phyloP scores from a whole-genome alignment of 2,888 invertebrate genomes.

The Lepidocyrtoides sp. region DNA sequence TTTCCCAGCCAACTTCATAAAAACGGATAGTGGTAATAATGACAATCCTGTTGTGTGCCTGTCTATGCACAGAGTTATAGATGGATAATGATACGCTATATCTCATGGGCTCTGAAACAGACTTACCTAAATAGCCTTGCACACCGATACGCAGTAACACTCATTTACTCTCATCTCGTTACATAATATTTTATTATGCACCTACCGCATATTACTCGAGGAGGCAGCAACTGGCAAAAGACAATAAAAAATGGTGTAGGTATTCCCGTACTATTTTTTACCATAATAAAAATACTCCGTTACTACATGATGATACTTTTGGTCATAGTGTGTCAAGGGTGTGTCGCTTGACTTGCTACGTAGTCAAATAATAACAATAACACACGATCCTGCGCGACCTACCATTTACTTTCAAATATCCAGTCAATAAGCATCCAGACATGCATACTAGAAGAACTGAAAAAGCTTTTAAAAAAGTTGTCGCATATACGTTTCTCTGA shows the following conservation, averaged over 20 bases:
- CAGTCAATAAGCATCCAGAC: conserved; percentile 10
- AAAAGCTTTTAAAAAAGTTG: not conserved
- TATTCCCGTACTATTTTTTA: not conserved
- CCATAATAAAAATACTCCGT: not conserved
- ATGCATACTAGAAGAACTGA: not conserved
- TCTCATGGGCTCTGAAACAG: too few relatives aligned
- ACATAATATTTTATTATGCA: not conserved
- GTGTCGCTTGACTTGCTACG: not conserved
- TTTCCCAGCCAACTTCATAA: conserved; percentile 27
- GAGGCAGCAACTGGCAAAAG: conserved; percentile 17
- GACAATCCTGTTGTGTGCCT: not conserved
- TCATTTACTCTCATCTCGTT: not conserved
- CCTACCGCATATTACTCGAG: not conserved
- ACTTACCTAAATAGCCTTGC: too few relatives aligned
- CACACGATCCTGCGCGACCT: not conserved
- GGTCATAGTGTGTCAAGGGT: not conserved
- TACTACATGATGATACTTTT: not conserved
- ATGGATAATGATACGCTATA: conserved; percentile 13
- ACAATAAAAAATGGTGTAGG: conserved; percentile 12
- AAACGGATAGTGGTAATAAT: conserved; percentile 37
- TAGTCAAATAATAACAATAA: conserved; percentile 26
- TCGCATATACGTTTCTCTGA: not conserved
- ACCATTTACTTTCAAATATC: not conserved
- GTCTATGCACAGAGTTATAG: not conserved
- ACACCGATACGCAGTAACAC: too few relatives aligned